Percentiles rank a stretch among this genome's conserved stretches.
phyloP scores from a whole-genome alignment of 1,140 invertebrate species.

The Grapholita molesta region DNA sequence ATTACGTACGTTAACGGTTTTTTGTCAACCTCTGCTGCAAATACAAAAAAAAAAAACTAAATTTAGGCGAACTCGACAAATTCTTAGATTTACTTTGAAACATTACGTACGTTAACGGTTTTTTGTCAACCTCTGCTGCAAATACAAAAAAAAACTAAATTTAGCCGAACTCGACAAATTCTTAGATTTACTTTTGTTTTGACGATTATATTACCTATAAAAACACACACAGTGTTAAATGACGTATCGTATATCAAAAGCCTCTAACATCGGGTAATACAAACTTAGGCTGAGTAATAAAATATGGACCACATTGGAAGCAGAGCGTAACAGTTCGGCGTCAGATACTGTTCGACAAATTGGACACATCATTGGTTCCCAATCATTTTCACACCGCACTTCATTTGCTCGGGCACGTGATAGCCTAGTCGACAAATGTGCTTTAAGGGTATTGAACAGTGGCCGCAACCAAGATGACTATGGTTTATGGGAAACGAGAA shows the following conservation, averaged over 20 bases:
- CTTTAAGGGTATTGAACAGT: not conserved
- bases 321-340: not conserved
- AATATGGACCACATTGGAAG: not conserved
- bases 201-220: not conserved
- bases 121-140: too few species aligned
- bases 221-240: not conserved
- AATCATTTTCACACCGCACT: constrained; percentile 2
- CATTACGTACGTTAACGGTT: too few species aligned
- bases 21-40: too few species aligned
- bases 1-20: too few species aligned
- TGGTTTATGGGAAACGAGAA: not conserved
- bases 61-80: too few species aligned
- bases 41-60: too few species aligned
- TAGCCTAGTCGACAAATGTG: not conserved
- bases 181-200: too few species aligned
- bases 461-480: too few species aligned
- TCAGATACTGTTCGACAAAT: not conserved
- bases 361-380: not conserved
- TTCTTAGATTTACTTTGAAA: too few species aligned
- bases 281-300: not conserved
- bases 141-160: too few species aligned
- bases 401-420: not conserved
- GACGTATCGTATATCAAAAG: not conserved
- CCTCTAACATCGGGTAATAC: not conserved
- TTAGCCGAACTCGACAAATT: too few species aligned